Conservation (phyloP, 1,140 invertebrate genomes). For the Muscidifurax raptorellus region DNA sequence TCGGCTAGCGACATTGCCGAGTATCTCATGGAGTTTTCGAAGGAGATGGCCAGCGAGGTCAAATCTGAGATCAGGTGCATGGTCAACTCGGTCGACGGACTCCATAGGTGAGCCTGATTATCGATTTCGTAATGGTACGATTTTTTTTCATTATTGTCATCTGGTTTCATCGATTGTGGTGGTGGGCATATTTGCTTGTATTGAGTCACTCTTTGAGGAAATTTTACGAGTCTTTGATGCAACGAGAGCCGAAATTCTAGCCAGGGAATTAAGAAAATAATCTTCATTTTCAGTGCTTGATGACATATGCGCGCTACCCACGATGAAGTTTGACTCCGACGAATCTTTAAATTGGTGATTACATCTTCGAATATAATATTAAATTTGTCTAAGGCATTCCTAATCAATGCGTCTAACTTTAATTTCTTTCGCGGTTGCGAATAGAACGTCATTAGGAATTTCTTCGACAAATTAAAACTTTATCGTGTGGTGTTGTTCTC, state of each 20-base stretch:
- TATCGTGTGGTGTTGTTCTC: constrained; percentile 31
- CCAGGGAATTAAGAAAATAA: constrained; percentile 17
- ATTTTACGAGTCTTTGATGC: not conserved
- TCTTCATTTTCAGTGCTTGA: constrained; percentile 50
- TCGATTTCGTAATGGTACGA: not conserved
- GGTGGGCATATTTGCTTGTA: not conserved
- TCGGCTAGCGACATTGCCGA: constrained; percentile 84
- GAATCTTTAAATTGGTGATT: constrained; percentile 50
- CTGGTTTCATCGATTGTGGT: not conserved
- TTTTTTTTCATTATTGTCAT: constrained; percentile 28
- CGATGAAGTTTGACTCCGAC: constrained; percentile 49
- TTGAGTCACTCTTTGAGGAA: not conserved
- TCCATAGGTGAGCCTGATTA: constrained; percentile 68
- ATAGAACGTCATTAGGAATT: not conserved
- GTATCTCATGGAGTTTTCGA: constrained; percentile 85
- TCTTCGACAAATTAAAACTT: constrained; percentile 35
- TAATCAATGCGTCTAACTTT: not conserved
- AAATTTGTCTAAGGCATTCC: constrained; percentile 19
- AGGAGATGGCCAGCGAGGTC: constrained; percentile 86
- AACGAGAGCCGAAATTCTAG: not conserved
- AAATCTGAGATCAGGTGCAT: constrained; percentile 83
- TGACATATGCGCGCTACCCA: constrained; percentile 31
- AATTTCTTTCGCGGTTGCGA: not conserved
- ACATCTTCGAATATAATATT: constrained; percentile 40
- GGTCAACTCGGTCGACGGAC: constrained; percentile 83